A percentile compares a stretch with the other conserved stretches of the same genome.
phyloP scores from a whole-genome alignment of 2,888 invertebrate species.

The Cepaea hortensis region DNA sequence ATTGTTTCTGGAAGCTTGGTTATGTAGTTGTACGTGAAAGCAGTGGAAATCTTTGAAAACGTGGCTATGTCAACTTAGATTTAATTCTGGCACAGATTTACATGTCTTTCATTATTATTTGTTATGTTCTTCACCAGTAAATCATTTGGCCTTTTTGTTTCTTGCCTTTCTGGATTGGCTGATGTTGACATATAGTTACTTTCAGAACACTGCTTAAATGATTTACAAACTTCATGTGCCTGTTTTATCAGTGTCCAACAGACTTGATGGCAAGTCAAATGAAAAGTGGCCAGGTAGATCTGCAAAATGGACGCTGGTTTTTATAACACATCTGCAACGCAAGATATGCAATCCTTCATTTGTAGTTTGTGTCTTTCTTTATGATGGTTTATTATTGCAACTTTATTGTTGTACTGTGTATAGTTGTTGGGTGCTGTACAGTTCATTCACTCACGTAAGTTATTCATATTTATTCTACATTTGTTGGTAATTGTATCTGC shows the following conservation, averaged over 20 bases:
- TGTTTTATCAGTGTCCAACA: too few relatives aligned
- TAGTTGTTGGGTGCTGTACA: too few relatives aligned
- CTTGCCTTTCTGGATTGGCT: neutral
- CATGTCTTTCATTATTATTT: conserved; percentile 15
- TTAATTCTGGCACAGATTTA: neutral
- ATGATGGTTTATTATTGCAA: neutral
- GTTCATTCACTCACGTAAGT: too few relatives aligned
- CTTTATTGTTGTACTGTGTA: neutral
- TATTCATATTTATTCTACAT: too few relatives aligned
- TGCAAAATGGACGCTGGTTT: too few relatives aligned
- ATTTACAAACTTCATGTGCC: neutral
- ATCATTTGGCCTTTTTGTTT: neutral
- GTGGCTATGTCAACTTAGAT: too few relatives aligned
- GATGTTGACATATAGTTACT: neutral
- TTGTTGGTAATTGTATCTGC: too few relatives aligned
- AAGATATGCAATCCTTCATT: neutral
- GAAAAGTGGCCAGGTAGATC: too few relatives aligned
- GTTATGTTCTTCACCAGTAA: neutral
- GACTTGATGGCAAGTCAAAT: too few relatives aligned
- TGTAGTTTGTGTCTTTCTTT: neutral
- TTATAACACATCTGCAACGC: neutral
- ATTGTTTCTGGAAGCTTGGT: too few relatives aligned
- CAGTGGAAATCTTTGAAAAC: too few relatives aligned
- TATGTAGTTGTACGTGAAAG: too few relatives aligned
- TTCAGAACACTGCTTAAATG: neutral